Evolutionary conservation across 2,113 vertebrate genomes (phyloP), one percentile per base, ranked within the genome.

Genomic region (Madoqua kirkii): DNA sequence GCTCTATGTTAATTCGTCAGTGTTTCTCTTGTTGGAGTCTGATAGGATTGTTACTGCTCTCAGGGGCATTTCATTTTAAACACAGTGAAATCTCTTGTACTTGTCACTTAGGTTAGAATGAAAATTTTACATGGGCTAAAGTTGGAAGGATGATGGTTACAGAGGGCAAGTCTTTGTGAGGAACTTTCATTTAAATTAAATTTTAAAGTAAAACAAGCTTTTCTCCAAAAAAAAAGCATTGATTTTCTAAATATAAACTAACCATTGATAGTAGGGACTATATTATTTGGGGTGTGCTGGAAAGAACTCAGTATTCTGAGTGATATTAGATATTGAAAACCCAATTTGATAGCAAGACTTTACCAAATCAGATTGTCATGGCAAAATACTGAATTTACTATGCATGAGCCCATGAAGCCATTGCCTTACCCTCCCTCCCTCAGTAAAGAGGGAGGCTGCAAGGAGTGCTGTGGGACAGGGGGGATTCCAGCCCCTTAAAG

Each of bases 21-120:
- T 83, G n/a, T 89, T 97, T 95, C 48, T 98, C 93, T 79, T 92
- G 95, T 98, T 96, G 89, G 78, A 62, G 50, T 64, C 94, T 82
- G 96, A 95, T 96, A 97, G 98, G 62, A 97, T 97, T 93, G 0
- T 82, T 57, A 7, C 43, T 89, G 89, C 97, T 97, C 82, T 93
- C 93, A 23, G 74, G 97, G 90, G 92, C 97, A 79, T 95, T 97
- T 87, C 96, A 94, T 97, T 96, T 60, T 91, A 81, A 97, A 94
- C 74, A 92, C 93, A 97, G 96, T 78, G 96, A 43, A 92, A 97
- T 97, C 91, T 93, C 89, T 96, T 97, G 95, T 96, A 85, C 97
- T 97, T 98, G 94, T 98, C 98, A 97, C 89, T 95, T 50, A 43
- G 74, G 97, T 96, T 88, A 97, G 97, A 97, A 87, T 95, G 94